Base-by-base conservation (phyloP, 2,797 vertebrate species). In the Orientallactaga sibirica region DNA sequence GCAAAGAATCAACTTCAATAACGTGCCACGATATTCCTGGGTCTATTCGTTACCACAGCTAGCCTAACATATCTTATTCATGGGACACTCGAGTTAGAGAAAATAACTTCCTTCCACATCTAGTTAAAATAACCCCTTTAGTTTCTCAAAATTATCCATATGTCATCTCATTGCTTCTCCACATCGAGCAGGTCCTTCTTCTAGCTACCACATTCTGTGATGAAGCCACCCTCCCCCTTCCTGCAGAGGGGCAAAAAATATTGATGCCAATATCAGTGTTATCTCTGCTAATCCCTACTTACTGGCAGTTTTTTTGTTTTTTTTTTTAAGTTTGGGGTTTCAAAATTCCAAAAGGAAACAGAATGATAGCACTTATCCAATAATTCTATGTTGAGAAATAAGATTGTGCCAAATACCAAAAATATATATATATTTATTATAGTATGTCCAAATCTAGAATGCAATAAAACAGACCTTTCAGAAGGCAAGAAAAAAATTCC, bases 381-480 rank as follows among this genome's bases (percentile, higher is more conserved):
- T 96, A 93, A 97, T 94, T 90, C 93, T 88, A 20, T 91, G 68
- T 75, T 90, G 92, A 96, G 89, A 96, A 94, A 88, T 86, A 94
- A 88, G 74, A 95, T 92, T 92, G 88, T 96, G 61, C 86, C 94
- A 82, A 92, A 43, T 81, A 95, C 2, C 2, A 80, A 74, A 43
- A 83, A 92, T 75, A 92, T 52, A 85, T 86, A 33, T 73, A 78
- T 58, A 90, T 91, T 95, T 95, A 94, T 95, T 94, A 48, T 48
- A 93, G 62, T 86, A 90, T 95, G 80, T 95, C 92, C 93, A 92
- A 93, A 94, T 90, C 93, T 96, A 92, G 86, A 97, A 95, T 95
- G 91, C 90, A 97, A 95, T 97, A 97, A 97, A 97, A 94, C 79
- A 96, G 94, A 89, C n/a, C 92, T 96, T 97, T 97, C 92, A 73